Evolutionary conservation across 1,140 invertebrate species (phyloP).

Genomic region (Colletes gigas): DNA sequence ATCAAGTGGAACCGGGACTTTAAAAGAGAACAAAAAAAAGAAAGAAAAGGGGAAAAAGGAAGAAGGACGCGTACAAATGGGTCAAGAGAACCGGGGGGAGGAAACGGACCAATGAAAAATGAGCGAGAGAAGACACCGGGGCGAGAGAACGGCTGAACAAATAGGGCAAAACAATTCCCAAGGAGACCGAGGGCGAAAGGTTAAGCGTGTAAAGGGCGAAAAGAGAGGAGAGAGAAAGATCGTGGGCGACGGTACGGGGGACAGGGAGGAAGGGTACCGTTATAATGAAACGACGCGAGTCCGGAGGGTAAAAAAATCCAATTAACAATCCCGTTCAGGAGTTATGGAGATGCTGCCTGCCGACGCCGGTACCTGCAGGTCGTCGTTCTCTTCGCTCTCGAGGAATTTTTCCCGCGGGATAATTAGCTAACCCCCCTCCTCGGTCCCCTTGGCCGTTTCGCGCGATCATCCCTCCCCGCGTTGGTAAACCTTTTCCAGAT

Average conservation of each 20-base stretch:
- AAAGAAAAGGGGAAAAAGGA: background rate
- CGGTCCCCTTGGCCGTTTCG: constrained; percentile 30
- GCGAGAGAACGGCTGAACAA: background rate
- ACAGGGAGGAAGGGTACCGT: background rate
- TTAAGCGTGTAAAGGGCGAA: background rate
- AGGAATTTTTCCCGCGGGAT: constrained; percentile 66
- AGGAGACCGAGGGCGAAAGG: background rate
- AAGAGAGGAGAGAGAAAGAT: background rate
- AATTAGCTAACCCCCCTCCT: constrained; percentile 58
- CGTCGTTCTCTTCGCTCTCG: constrained; percentile 21
- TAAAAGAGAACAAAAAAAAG: no score
- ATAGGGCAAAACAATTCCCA: constrained; percentile 31
- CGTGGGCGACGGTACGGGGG: background rate
- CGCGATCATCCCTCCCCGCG: constrained; percentile 45
- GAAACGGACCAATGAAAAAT: constrained; percentile 19
- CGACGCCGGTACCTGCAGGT: constrained; percentile 31
- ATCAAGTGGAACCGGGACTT: background rate
- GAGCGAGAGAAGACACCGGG: background rate
- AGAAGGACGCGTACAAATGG: background rate
- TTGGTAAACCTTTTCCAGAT: constrained; percentile 65
- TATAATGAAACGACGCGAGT: constrained; percentile 35
- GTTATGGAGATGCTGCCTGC: constrained; percentile 61
- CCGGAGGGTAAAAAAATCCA: constrained; percentile 57
- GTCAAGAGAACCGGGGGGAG: constrained; percentile 6
- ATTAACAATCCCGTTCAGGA: constrained; percentile 71